These are phyloP conservation scores for Astreopora myriophthalma DNA, from an alignment of 64 coral and sea anemone genomes.

Conservation along the genomic window DNA sequence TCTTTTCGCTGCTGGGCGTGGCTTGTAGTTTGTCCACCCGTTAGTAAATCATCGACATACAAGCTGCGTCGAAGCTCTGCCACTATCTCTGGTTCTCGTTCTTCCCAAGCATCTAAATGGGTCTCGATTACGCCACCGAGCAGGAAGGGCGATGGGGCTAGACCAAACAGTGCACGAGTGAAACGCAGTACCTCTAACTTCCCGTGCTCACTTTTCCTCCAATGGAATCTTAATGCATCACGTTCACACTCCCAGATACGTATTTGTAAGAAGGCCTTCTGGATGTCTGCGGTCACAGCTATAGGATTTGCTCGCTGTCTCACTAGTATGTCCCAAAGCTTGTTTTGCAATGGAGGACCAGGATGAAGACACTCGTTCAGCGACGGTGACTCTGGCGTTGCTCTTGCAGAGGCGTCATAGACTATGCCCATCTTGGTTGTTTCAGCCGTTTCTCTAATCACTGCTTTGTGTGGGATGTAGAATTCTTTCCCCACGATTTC, in stretches of 20 bases:
- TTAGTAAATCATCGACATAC: slow-evolving; percentile 17
- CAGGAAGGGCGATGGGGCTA: slow-evolving; percentile 23
- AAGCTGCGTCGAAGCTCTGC: slow-evolving; percentile 15
- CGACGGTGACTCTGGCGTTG: neutral
- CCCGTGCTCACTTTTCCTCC: slow-evolving; percentile 5
- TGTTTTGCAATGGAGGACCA: slow-evolving; percentile 27
- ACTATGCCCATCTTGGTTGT: slow-evolving; percentile 32
- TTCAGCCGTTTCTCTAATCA: slow-evolving; percentile 32
- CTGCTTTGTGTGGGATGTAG: slow-evolving; percentile 38
- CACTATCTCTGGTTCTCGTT: slow-evolving; percentile 21
- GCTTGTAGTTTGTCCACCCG: slow-evolving; percentile 21
- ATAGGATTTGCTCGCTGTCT: slow-evolving; percentile 4
- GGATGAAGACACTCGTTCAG: slow-evolving; percentile 29
- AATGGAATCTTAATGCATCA: slow-evolving; percentile 32
- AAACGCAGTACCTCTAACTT: slow-evolving; percentile 21
- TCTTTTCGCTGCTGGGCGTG: slow-evolving; percentile 11
- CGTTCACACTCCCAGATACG: neutral
- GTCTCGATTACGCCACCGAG: slow-evolving; percentile 22
- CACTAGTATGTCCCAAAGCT: slow-evolving; percentile 34
- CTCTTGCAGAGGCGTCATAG: slow-evolving; percentile 32
- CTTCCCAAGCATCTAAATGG: neutral
- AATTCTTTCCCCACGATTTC: slow-evolving; percentile 17
- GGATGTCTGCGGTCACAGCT: slow-evolving; percentile 7
- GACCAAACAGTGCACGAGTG: slow-evolving; percentile 2
- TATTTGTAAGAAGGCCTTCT: slow-evolving; percentile 13